Evolutionary conservation across 2,113 vertebrate genomes (phyloP), one percentile per base, ranked within the genome.

Genomic region (Pagrus major): DNA sequence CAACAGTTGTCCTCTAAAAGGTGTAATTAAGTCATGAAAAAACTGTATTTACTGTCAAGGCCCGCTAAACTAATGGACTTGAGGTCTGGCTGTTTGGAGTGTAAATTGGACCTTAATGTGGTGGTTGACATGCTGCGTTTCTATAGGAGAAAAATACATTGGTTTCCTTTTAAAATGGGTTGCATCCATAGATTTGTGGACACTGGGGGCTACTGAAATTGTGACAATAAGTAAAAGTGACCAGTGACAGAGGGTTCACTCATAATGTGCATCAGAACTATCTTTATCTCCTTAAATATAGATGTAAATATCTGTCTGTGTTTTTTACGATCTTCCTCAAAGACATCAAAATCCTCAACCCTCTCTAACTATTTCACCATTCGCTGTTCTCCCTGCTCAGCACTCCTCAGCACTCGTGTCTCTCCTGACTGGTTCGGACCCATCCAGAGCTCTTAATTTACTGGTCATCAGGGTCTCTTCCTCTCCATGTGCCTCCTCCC

Each of bases 11-110:
- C 79, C 58, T 83, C 86, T 90, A 83, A 85, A 91, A 93, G 88
- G 89, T 92, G 86, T 88, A 92, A 93, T 94, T 91, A 92, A 70
- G 74, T 84, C 87, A 60, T 71, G 86, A 88, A 86, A n/a, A 85
- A 90, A 89, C 88, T 79, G 86, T 90, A 86, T 89, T 93, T 93
- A 92, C 91, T 90, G 89, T 90, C 88, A 91, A 61, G 74, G 78
- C 78, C 78, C 11, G 82, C 88, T 74, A 77, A 89, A 86, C 90
- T 86, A 89, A 88, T 91, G 86, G 83, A 87, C 71, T 79, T 84
- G 90, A 90, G 91, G 90, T 86, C 76, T 79, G 74, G 77, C 80
- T 89, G 84, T 88, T 87, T 88, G 74, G 78, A 83, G 86, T 83
- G 87, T 87, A 82, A 88, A 90, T 86, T 91, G 89, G 93, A 79